Evolutionary conservation across 1,140 invertebrate species (phyloP).

Genomic region (Microplitis demolitor): DNA sequence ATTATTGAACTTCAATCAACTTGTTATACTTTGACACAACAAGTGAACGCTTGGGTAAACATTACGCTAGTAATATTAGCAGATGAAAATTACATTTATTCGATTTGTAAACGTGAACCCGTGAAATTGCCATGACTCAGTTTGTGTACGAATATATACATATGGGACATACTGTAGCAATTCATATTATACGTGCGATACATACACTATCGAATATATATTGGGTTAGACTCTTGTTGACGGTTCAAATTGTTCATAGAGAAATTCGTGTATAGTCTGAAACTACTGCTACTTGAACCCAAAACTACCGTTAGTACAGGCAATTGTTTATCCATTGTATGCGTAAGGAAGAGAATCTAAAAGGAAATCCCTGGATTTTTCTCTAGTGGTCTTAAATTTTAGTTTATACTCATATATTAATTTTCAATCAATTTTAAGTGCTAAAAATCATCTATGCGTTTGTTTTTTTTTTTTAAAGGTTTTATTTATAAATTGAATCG

Average conservation of each 20-base stretch:
- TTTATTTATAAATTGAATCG: no score
- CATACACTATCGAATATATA: not conserved
- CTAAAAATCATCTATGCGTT: no score
- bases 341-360: no score
- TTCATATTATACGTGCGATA: slow-evolving; percentile 8
- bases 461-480: no score
- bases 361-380: not conserved
- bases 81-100: not conserved
- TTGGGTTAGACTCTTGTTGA: slow-evolving; percentile 17
- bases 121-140: slow-evolving; percentile 11
- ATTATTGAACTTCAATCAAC: not conserved
- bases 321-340: no score
- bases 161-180: slow-evolving; percentile 4
- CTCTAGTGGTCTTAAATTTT: not conserved
- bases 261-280: slow-evolving; percentile 27
- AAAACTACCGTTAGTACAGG: no score
- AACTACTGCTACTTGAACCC: slow-evolving; percentile 9
- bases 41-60: not conserved
- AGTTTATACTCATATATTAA: no score
- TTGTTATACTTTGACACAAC: not conserved
- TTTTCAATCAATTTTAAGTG: no score
- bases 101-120: not conserved
- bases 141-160: not conserved
- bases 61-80: not conserved
- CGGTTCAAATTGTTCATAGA: slow-evolving; percentile 23